Base-by-base conservation (phyloP, 2,797 vertebrate species). In the Lutjanus campechanus region DNA sequence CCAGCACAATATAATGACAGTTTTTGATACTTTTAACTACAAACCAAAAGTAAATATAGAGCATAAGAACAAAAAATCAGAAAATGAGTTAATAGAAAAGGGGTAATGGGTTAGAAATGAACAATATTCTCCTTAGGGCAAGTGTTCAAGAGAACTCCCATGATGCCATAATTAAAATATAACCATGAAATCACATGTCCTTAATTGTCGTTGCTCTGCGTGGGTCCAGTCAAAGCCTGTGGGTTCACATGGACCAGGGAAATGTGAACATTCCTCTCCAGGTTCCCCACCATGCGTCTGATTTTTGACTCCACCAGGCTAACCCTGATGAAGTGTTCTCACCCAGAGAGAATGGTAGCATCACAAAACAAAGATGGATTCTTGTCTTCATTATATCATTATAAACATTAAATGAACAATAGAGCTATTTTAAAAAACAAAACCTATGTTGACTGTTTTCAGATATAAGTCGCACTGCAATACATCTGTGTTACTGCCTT, bases 261-360 rank as follows among this genome's bases (percentile, higher is more conserved):
- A 89, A 98, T 96, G 78, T 95, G 95, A 77, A 95, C 94, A n/a
- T 97, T 97, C 93, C 96, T 97, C 92, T 98, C 97, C 93, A 98
- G 90, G 79, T 94, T 96, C 91, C 96, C 96, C 81, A 98, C 96
- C 85, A 97, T 91, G 67, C 96, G 97, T 82, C 96, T 95, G 87
- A 98, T 97, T 94, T 98, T 98, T 67, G 96, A 98, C 87, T 98
- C 97, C 82, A 98, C 96, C 81, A 98, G 96, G 83, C 97, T 95
- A 79, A 97, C 94, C 97, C 96, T 97, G 91, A 73, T 4, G 17
- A 59, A 65, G 41, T 19, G 63, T 66, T 66, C 62, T 62, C 68
- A 55, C 59, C 25, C 53, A 72, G 61, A 82, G 49, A 74, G 29
- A 36, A 36, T 36, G 29, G 29, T 36, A 36, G 29, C 29, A 36